These are phyloP conservation scores for Ceratotherium simum DNA, from an alignment of 2,113 vertebrate genomes.

Conservation along the genomic window DNA sequence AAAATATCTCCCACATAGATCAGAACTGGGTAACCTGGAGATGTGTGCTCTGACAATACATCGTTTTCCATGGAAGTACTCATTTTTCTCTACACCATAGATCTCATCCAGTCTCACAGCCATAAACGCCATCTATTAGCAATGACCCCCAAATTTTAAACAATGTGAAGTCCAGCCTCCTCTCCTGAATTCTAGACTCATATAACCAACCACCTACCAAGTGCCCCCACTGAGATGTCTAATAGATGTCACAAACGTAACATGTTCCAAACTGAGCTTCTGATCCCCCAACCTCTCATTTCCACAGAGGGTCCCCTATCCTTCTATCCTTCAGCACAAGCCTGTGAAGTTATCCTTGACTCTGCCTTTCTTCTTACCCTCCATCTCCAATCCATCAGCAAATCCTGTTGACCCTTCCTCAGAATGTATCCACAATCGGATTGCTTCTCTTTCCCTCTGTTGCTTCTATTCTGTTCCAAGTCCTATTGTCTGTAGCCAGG, in stretches of 20 bases:
- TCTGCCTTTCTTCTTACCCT: not conserved
- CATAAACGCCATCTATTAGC: not conserved
- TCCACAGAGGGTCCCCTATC: not conserved
- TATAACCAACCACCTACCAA: not conserved
- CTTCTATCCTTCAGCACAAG: not conserved
- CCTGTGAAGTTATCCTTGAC: not conserved
- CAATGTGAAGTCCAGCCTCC: not conserved
- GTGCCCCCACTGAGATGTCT: not conserved
- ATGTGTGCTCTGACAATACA: not conserved
- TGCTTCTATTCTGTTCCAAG: not conserved
- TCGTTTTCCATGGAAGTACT: accelerated
- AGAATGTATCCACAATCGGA: not conserved
- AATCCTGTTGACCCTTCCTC: not conserved
- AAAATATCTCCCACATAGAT: not conserved
- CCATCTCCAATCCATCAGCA: not conserved
- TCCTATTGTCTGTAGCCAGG: not conserved
- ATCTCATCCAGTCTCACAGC: not conserved
- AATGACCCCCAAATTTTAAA: not conserved
- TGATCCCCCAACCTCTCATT: not conserved
- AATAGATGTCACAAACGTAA: not conserved
- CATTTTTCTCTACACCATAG: not conserved
- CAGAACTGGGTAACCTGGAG: too few relatives aligned
- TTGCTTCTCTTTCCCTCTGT: not conserved
- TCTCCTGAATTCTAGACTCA: not conserved
- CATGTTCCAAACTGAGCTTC: not conserved